Percentiles rank a stretch among this genome's conserved stretches.
phyloP scores from a whole-genome alignment of 2,888 invertebrate genomes.

The Chloromyia formosa region DNA sequence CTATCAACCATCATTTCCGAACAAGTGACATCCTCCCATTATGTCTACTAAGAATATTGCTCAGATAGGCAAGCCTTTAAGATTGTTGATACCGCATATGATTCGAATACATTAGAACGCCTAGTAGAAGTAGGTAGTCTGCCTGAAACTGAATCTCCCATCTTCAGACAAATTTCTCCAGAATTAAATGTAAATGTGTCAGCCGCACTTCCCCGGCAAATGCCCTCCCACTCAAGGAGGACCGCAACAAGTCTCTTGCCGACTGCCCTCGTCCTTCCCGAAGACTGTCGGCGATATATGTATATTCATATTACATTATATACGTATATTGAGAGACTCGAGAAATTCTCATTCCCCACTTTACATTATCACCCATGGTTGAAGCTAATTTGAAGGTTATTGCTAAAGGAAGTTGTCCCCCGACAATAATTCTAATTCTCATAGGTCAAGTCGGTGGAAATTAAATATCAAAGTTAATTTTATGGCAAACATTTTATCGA shows the following conservation, averaged over 20 bases:
- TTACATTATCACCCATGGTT: not conserved
- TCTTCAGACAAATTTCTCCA: too few relatives aligned
- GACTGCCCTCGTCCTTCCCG: not conserved
- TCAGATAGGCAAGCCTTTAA: too few relatives aligned
- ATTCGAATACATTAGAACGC: too few relatives aligned
- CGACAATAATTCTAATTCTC: slow-evolving; percentile 10
- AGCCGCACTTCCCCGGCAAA: too few relatives aligned
- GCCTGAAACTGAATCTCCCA: too few relatives aligned
- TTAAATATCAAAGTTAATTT: not conserved
- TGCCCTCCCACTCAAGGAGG: too few relatives aligned
- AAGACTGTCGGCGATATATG: not conserved
- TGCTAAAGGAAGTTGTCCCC: not conserved
- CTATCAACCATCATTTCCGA: not conserved
- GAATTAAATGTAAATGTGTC: too few relatives aligned
- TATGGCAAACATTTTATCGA: not conserved
- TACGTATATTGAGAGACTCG: not conserved
- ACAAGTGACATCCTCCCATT: not conserved
- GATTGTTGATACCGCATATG: too few relatives aligned
- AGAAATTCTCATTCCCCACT: too few relatives aligned
- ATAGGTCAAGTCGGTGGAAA: not conserved
- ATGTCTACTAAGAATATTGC: not conserved
- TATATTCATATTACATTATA: not conserved
- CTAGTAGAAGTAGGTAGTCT: too few relatives aligned
- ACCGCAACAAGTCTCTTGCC: slow-evolving; percentile 3
- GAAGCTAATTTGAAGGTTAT: slow-evolving; percentile 18